Base-by-base conservation (phyloP, 2,888 invertebrate species). In the Amiota minor region DNA sequence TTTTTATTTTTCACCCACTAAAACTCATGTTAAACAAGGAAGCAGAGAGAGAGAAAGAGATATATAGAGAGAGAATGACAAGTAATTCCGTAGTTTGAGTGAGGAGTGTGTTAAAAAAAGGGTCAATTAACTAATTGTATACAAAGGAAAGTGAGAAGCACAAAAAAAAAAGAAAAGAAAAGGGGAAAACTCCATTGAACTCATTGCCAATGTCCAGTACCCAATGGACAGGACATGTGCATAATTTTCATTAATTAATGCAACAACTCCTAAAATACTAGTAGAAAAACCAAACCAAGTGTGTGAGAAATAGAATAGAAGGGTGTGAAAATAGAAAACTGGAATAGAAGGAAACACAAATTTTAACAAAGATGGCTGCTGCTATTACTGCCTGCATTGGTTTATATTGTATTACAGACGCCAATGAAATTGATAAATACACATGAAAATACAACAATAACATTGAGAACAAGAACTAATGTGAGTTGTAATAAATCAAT, bases 91-190 rank as follows among this genome's bases (percentile, higher is more conserved):
- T 3, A 6, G 35, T 6, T 4, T 45, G 65, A 47, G 16, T 47
- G 18, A 12, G 9, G 45, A 14, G 35, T 14, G 50, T 67, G 67
- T 50, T 49, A 68, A 68, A 68, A 35, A 62, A 76, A 75, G 72
- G 76, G 79, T 83, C 80, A 81, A 84, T 85, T 85, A 85, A 81
- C 85, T 85, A 86, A 85, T 85, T 86, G 85, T 81, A 77, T 80
- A 78, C 81, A 76, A 76, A 77, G 82, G 82, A 59, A 20, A 80
- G 78, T 76, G 79, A 70, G 75, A 77, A 78, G n/a, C n/a, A n/a
- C n/a, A 78, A 8, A 62, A 62, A 62, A n/a, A n/a, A 6, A 53
- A 12, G 53, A 12, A 12, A 53, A 4, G 4, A 50, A 50, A 50
- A n/a, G 23, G 23, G 10, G 35, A 35, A 14, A 35, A 14, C 20